phyloP scores from a whole-genome alignment of 1,140 invertebrate species.

The Venturia canescens region DNA sequence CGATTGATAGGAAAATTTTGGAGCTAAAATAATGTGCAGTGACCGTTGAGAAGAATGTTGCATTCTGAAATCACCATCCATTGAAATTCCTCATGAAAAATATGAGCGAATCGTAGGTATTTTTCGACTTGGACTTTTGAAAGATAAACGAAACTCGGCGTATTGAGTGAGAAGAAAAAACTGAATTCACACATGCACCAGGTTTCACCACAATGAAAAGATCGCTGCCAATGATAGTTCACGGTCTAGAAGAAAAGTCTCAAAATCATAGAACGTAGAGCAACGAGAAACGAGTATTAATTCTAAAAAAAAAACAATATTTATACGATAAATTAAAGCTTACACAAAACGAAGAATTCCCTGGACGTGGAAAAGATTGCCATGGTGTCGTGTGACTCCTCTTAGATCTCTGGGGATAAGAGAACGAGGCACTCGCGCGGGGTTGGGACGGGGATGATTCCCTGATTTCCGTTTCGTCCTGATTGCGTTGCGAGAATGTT shows the following conservation, averaged over 20 bases:
- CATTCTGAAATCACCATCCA: too few species aligned
- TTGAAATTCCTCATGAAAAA: not conserved
- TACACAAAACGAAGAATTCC: conserved; percentile 14
- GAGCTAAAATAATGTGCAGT: too few species aligned
- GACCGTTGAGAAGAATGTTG: too few species aligned
- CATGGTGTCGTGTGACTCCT: not conserved
- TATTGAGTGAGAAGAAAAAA: too few species aligned
- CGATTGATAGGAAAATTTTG: too few species aligned
- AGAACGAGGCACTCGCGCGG: not conserved
- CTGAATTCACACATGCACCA: too few species aligned
- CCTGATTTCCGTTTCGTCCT: not conserved
- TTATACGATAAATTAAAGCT: not conserved
- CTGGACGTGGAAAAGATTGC: not conserved
- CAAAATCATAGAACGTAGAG: not conserved
- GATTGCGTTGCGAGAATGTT: not conserved
- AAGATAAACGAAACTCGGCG: too few species aligned
- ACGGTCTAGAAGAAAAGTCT: not conserved
- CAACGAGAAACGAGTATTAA: not conserved
- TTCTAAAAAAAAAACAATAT: not conserved
- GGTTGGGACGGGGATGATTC: conserved; percentile 8
- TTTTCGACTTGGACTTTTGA: not conserved
- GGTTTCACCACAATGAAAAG: too few species aligned
- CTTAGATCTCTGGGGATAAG: not conserved
- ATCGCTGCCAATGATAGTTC: too few species aligned
- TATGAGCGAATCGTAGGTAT: not conserved